Evolutionary conservation across 2,888 invertebrate species (phyloP), one percentile per base, ranked within the genome.

Genomic region (Psylliodes chrysocephalus): DNA sequence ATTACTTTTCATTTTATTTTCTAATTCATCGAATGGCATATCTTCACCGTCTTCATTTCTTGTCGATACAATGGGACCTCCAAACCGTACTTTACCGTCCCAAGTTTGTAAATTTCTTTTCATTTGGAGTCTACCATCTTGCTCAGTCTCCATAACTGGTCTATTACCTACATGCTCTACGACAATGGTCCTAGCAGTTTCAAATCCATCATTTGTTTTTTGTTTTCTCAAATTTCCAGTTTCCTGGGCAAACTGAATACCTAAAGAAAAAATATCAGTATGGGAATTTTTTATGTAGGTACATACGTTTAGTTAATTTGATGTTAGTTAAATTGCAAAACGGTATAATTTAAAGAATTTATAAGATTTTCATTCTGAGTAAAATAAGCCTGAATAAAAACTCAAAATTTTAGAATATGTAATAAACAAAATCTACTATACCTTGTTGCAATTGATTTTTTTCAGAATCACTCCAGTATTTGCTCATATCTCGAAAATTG

Each of bases 401-500:
- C n/a, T n/a, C n/a, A n/a, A n/a, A n/a, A n/a, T n/a, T n/a, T n/a
- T n/a, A n/a, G n/a, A n/a, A n/a, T n/a, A n/a, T n/a, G n/a, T 10
- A 40, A 40, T 15, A 15, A 14, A 40, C 15, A 44, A 44, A 44
- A 44, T 2, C 10, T 17, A 44, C 8, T n/a, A 17, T 10, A 46
- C 46, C 69, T 22, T 67, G 64, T 30, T 66, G 68, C 51, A 70
- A 47, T 15, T 64, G 63, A 17, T 65, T 51, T 22, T 71, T 71
- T 52, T 71, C 71, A 1, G 63, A 54, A 6, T 40, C 47, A 0
- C 67, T 63, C 69, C 71, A 69, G 42, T 56, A 69, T n/a, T 55
- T 59, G 44, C 68, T 68, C 71, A 71, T 69, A 40, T 69, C 71
- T 18, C 62, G 60, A n/a, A 70, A 44, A n/a, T 61, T 60, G 28